A percentile compares a stretch with the other conserved stretches of the same genome.
These are phyloP conservation scores for Epirrhoe alternata DNA, from an alignment of 2,888 invertebrate species.

Conservation along the genomic window DNA sequence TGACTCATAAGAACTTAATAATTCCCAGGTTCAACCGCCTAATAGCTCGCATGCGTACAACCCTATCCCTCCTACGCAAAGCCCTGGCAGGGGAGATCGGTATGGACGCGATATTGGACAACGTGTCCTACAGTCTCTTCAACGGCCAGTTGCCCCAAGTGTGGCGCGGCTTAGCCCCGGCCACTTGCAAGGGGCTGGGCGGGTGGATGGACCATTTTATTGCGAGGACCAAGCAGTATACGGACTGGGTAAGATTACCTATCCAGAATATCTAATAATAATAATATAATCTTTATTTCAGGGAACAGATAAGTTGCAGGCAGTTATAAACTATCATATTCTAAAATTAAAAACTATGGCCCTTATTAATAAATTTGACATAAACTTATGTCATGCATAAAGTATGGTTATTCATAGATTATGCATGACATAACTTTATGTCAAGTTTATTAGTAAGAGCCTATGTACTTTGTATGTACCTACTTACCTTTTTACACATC, in stretches of 20 bases:
- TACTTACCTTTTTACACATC: too few species aligned
- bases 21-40: conserved; percentile 89
- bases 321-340: too few species aligned
- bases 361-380: too few species aligned
- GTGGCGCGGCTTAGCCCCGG: conserved; percentile 94
- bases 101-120: conserved; percentile 94
- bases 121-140: conserved; percentile 91
- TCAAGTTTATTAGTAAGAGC: too few species aligned
- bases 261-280: too few species aligned
- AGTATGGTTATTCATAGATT: too few species aligned
- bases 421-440: too few species aligned
- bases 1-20: background rate
- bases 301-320: too few species aligned
- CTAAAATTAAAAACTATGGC: too few species aligned
- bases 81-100: conserved; percentile 96
- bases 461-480: too few species aligned
- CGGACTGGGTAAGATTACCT: conserved; percentile 90
- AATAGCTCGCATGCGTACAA: conserved; percentile 88
- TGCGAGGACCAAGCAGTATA: conserved; percentile 89
- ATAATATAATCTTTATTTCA: too few species aligned
- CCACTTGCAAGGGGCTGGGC: conserved; percentile 93
- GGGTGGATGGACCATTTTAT: conserved; percentile 96
- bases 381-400: too few species aligned
- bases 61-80: conserved; percentile 90
- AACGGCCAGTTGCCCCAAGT: conserved; percentile 92